A percentile compares a stretch with the other conserved stretches of the same genome.
Conservation (phyloP, 1,140 invertebrate genomes). For the Cephus cinctus region DNA sequence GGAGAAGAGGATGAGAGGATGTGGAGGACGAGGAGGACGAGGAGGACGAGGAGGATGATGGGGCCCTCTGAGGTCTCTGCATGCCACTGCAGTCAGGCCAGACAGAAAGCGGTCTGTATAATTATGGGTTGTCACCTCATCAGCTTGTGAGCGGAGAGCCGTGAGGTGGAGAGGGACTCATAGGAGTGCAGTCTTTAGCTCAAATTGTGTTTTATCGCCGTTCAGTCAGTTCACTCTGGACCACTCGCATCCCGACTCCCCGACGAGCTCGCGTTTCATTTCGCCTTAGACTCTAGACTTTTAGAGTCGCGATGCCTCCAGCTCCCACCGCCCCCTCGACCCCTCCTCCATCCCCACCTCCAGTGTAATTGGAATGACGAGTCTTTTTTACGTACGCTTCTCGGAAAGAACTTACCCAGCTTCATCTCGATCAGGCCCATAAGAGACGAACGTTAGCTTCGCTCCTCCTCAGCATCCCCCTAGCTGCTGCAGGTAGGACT, state of each 20-base stretch:
- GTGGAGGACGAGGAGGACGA: conserved; percentile 17
- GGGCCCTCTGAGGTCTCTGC: conserved; percentile 52
- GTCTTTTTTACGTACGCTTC: conserved; percentile 1
- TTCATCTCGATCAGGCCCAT: no score
- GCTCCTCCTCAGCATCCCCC: no score
- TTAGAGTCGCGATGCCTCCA: conserved; percentile 18
- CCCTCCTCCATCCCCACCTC: not conserved
- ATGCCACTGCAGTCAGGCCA: conserved; percentile 54
- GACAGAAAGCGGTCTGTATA: conserved; percentile 56
- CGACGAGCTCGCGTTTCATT: conserved; percentile 7
- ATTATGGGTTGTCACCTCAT: conserved; percentile 60
- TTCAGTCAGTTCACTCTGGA: no score
- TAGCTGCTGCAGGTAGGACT: no score
- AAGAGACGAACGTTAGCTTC: no score
- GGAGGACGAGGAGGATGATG: conserved; percentile 49
- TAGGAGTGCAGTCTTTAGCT: conserved; percentile 48
- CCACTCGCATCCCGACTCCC: no score
- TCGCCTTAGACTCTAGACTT: not conserved
- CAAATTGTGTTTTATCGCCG: conserved; percentile 54
- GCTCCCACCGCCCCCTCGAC: not conserved
- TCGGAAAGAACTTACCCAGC: no score
- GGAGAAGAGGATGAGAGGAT: conserved; percentile 14
- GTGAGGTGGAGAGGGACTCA: conserved; percentile 17
- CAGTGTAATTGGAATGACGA: conserved; percentile 7
- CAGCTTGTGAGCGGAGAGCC: conserved; percentile 33